Conservation (phyloP, 2,113 vertebrate genomes). For the Myanophis thanlyinensis region DNA sequence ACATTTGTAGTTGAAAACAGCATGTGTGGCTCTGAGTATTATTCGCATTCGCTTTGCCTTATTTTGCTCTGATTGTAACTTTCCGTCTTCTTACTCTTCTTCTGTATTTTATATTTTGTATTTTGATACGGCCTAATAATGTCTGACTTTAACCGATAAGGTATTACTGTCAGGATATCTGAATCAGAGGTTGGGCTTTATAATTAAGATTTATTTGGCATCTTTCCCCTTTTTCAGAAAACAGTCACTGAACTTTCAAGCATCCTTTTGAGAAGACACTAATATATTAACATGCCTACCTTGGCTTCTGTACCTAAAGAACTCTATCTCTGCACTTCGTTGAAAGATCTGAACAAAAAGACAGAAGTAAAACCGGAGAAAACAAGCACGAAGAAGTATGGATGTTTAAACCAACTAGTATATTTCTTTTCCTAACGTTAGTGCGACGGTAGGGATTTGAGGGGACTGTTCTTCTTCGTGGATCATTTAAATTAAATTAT, state of each 20-base stretch:
- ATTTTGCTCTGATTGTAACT: background rate
- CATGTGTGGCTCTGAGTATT: background rate
- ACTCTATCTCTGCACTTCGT: slow-evolving; percentile 88
- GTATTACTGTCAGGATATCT: background rate
- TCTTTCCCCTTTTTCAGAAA: slow-evolving; percentile 55
- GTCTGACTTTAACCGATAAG: background rate
- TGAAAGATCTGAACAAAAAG: slow-evolving; percentile 96
- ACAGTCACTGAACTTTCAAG: slow-evolving; percentile 38
- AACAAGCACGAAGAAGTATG: slow-evolving; percentile 84
- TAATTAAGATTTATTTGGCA: background rate
- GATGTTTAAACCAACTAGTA: background rate
- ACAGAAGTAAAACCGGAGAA: slow-evolving; percentile 92
- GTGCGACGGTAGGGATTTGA: background rate
- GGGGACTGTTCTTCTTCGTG: background rate
- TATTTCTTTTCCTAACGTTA: background rate
- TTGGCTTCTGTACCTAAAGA: slow-evolving; percentile 89
- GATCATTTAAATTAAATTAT: background rate
- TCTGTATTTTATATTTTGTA: background rate
- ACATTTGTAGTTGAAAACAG: background rate
- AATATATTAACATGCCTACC: slow-evolving; percentile 86
- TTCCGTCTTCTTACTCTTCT: background rate
- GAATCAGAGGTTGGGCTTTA: background rate
- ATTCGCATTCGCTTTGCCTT: background rate
- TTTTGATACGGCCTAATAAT: background rate
- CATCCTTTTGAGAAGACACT: slow-evolving; percentile 39